phyloP scores from a whole-genome alignment of 2,797 vertebrate genomes.

The Urocyon cinereoargenteus region DNA sequence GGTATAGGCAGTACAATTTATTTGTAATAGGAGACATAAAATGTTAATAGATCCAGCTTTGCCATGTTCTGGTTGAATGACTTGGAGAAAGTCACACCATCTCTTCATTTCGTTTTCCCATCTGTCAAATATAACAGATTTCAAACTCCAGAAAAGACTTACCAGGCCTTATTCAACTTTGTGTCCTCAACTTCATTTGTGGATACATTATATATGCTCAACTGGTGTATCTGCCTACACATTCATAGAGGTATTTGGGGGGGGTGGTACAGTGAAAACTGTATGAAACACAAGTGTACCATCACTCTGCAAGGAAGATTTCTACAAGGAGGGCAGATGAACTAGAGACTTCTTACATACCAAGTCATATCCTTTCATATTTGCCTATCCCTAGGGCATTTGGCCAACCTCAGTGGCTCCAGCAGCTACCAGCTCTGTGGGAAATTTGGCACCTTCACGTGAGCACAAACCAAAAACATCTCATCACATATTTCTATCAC shows the following conservation, averaged over 20 bases:
- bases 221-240: background rate
- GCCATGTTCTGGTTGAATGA: background rate
- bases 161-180: background rate
- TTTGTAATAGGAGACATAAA: background rate
- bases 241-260: background rate
- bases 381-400: background rate
- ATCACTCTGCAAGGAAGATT: background rate
- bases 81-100: background rate
- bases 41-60: slow-evolving; percentile 4
- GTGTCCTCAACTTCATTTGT: background rate
- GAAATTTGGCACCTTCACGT: background rate
- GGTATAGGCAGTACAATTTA: background rate
- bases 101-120: background rate
- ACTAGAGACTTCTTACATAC: background rate
- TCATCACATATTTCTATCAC: background rate
- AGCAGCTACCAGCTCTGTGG: background rate
- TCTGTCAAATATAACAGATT: background rate
- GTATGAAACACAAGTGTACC: background rate
- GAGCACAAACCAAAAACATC: background rate
- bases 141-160: background rate
- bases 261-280: background rate
- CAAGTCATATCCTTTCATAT: background rate
- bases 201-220: background rate
- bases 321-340: background rate
- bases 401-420: background rate